phyloP scores from a whole-genome alignment of 2,888 invertebrate genomes.

The Acanthosepion pharaonis region DNA sequence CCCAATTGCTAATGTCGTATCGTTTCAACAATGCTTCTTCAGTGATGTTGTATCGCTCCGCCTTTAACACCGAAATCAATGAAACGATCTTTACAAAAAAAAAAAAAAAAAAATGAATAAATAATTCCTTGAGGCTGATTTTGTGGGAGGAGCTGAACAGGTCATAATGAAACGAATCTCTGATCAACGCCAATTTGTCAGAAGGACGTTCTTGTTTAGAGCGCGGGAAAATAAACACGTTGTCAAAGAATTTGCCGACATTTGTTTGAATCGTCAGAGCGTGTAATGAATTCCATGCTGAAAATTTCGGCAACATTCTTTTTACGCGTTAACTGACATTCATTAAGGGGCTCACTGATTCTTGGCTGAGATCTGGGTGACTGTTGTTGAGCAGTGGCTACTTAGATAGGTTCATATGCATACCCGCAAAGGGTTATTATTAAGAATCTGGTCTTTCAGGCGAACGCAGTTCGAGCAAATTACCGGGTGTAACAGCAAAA shows the following conservation, averaged over 20 bases:
- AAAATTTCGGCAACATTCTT: not conserved
- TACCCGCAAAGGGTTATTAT: not conserved
- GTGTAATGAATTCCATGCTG: not conserved
- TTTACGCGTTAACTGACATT: not conserved
- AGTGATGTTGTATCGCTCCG: not conserved
- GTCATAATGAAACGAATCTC: not conserved
- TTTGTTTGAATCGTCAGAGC: not conserved
- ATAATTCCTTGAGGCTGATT: not conserved
- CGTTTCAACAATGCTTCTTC: too few relatives aligned
- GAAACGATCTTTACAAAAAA: not conserved
- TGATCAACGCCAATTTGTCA: conserved; percentile 1
- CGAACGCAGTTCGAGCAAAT: too few relatives aligned
- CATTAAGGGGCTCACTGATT: not conserved
- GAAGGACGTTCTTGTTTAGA: too few relatives aligned
- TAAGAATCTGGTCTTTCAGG: not conserved
- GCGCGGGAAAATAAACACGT: not conserved
- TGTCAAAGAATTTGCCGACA: not conserved
- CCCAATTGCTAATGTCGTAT: too few relatives aligned
- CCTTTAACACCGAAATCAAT: not conserved
- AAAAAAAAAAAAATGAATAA: too few relatives aligned
- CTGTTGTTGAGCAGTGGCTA: not conserved
- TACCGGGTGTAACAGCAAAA: too few relatives aligned
- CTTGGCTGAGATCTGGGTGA: not conserved
- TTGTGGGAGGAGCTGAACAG: not conserved
- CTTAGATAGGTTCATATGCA: not conserved